Conservation (phyloP, 2,113 vertebrate species). For the Macaca mulatta region DNA sequence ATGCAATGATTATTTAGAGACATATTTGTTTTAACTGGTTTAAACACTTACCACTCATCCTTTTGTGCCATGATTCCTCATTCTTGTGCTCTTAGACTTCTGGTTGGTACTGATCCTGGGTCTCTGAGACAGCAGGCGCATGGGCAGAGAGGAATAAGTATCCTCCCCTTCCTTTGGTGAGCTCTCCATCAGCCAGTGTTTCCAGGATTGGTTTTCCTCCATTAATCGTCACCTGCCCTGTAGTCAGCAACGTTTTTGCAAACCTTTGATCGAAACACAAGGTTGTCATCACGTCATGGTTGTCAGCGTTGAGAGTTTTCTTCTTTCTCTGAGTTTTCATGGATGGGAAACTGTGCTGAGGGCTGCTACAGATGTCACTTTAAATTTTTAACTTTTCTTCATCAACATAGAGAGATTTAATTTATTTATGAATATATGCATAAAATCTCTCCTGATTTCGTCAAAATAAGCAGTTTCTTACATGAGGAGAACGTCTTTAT, state of each 20-base stretch:
- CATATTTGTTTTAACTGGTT: background rate
- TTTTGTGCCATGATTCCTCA: background rate
- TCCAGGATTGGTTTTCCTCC: background rate
- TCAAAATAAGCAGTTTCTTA: conserved; percentile 28
- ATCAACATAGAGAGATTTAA: background rate
- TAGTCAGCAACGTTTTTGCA: background rate
- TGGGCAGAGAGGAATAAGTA: background rate
- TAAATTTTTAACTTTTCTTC: background rate
- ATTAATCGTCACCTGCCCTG: background rate
- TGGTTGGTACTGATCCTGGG: background rate
- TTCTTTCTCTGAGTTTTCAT: background rate
- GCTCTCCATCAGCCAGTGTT: background rate
- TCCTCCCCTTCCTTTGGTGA: accelerated
- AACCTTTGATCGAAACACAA: background rate
- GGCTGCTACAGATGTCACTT: background rate
- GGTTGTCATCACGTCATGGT: background rate
- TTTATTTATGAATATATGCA: conserved; percentile 8
- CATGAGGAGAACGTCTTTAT: background rate
- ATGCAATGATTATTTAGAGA: background rate
- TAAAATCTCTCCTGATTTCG: background rate
- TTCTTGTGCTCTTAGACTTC: background rate
- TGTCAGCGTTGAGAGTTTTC: background rate
- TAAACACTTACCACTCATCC: background rate
- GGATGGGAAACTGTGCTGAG: background rate
- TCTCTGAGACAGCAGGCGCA: background rate